Conservation (phyloP, 2,888 invertebrate genomes). For the Tolmerus cingulatus region DNA sequence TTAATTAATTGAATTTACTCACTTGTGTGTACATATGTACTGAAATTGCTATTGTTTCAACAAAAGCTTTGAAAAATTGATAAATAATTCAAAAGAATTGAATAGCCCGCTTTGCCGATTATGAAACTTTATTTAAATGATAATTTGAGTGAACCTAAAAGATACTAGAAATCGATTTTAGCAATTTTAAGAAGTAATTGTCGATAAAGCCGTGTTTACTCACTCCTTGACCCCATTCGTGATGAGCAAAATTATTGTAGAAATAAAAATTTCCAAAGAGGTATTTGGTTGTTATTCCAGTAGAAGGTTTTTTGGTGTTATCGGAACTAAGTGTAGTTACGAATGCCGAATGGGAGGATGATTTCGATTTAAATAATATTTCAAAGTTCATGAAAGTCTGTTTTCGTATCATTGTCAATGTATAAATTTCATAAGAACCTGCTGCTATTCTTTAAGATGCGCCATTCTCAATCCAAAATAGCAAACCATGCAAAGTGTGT, state of each 20-base stretch:
- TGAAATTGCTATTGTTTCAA: not conserved
- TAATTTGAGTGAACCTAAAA: not conserved
- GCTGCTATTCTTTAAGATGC: not conserved
- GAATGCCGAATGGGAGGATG: not conserved
- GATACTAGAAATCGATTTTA: not conserved
- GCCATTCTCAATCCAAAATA: not conserved
- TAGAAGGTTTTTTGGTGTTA: not conserved
- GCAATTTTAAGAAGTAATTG: not conserved
- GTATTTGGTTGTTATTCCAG: not conserved
- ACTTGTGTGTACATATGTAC: not conserved
- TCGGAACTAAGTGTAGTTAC: not conserved
- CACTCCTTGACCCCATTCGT: not conserved
- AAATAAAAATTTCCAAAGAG: not conserved
- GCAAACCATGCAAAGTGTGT: not conserved
- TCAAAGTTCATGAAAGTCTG: not conserved
- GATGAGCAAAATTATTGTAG: not conserved
- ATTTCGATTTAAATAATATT: not conserved
- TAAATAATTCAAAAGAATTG: not conserved
- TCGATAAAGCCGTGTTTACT: not conserved
- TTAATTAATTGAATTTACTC: not conserved
- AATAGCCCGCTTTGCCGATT: not conserved
- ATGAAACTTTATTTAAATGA: not conserved
- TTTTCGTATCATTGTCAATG: not conserved
- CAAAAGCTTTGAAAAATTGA: not conserved
- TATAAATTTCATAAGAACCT: not conserved